Evolutionary conservation across 2,888 invertebrate genomes (phyloP), one percentile per base, ranked within the genome.

Genomic region (Drosophila barbarae): DNA sequence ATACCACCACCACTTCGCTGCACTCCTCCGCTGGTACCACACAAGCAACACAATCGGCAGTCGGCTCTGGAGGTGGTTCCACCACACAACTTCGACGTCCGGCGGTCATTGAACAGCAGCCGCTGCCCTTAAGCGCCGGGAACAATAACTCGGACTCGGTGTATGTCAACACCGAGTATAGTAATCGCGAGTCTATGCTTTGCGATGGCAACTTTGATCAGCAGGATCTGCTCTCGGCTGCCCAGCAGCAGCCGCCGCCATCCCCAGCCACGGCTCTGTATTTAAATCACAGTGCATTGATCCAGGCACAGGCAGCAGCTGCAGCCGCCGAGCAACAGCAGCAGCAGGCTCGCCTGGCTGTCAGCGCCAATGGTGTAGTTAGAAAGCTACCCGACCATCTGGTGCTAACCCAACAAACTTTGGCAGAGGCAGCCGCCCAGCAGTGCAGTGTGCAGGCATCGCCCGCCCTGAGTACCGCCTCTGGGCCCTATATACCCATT

Each of bases 401-500:
- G 71, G 87, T 89, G 57, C 69, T 90, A n/a, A 88, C 82, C 35
- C 87, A 84, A 42, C 85, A 84, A 34, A 77, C 87, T 2, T 60
- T 88, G 54, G 76, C 86, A 2, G 88, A 89, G 63, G 68, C 80
- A 4, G 61, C 69, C 26, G 65, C 81, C 46, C 77, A 82, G 49
- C 80, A 76, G 36, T 64, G 79, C 59, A 86, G 81, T 56, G 88
- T 89, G 41, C 92, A 92, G 79, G 92, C 92, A 15, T 92, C 93
- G 21, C 93, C 93, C 12, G 90, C 92, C 58, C 91, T 93, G 50
- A 93, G 93, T 54, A 92, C 92, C 12, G 86, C 92, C 76, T 94
- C 95, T 10, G 95, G 95, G 23, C 95, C 96, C 0, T 97, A 97
- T 88, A 97, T 97, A 89, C 95, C 96, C 9, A 96, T 97, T 77